Conservation (phyloP, 2,113 vertebrate genomes). For the Aviceda subcristata region DNA sequence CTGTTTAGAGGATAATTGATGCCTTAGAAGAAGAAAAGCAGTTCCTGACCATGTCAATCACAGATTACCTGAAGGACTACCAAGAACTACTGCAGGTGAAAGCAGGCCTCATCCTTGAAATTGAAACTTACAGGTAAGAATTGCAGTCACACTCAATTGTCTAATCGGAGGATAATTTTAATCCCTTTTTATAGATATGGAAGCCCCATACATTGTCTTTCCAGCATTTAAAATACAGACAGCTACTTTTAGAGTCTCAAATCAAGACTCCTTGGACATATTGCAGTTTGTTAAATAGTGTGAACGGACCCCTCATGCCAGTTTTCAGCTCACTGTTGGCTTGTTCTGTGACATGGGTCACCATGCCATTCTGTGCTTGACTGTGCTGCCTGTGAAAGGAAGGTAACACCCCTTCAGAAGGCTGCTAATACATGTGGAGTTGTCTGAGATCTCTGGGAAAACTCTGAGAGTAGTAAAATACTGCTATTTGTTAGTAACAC, state of each 20-base stretch:
- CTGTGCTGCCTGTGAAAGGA: not conserved
- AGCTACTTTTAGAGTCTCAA: not conserved
- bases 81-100: slow-evolving; percentile 91
- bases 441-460: not conserved
- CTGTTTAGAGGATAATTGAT: slow-evolving; percentile 79
- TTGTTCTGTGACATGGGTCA: not conserved
- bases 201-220: not conserved
- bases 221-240: not conserved
- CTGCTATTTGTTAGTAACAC: not conserved
- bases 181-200: not conserved
- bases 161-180: not conserved
- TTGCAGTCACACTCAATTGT: not conserved
- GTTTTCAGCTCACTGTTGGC: not conserved
- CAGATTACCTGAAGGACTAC: slow-evolving; percentile 84
- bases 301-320: not conserved
- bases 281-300: not conserved
- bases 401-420: not conserved
- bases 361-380: not conserved
- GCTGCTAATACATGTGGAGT: not conserved
- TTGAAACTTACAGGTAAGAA: slow-evolving; percentile 91
- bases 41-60: slow-evolving; percentile 78
- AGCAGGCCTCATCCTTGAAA: slow-evolving; percentile 88
- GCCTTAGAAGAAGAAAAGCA: slow-evolving; percentile 87
- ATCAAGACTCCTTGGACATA: not conserved
- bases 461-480: not conserved